These are phyloP conservation scores for Clamator glandarius DNA, from an alignment of 2,797 vertebrate species.

Conservation along the genomic window DNA sequence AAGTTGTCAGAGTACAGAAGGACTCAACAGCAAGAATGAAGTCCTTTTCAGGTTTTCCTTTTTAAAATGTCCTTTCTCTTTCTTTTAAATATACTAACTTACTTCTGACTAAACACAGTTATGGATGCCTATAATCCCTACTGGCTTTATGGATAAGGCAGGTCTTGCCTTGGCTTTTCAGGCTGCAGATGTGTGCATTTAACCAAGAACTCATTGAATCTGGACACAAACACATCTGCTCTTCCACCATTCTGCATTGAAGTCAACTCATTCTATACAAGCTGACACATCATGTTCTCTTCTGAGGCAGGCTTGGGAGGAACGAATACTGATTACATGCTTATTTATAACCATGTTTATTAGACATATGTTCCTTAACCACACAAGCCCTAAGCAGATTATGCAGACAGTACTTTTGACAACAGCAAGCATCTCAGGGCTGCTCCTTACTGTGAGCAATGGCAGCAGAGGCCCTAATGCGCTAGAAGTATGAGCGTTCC, in stretches of 20 bases:
- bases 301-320: accelerated
- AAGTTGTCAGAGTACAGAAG: neutral
- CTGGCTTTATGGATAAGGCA: neutral
- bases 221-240: neutral
- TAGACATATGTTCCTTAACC: neutral
- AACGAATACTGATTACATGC: neutral
- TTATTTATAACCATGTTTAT: neutral
- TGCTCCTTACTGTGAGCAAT: neutral
- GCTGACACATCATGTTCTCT: neutral
- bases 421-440: accelerated
- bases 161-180: neutral
- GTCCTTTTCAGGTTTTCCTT: neutral
- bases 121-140: neutral
- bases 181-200: neutral
- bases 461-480: neutral
- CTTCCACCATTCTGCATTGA: neutral
- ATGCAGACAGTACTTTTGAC: neutral
- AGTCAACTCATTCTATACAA: neutral
- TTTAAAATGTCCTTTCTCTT: neutral
- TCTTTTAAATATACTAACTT: neutral
- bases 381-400: neutral
- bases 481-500: neutral
- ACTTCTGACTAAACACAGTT: neutral
- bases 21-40: neutral
- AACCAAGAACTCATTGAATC: neutral